Percentiles rank a stretch among this genome's conserved stretches.
Evolutionary conservation across 1,140 invertebrate genomes (phyloP).

Genomic region (Dufourea novaeangliae): DNA sequence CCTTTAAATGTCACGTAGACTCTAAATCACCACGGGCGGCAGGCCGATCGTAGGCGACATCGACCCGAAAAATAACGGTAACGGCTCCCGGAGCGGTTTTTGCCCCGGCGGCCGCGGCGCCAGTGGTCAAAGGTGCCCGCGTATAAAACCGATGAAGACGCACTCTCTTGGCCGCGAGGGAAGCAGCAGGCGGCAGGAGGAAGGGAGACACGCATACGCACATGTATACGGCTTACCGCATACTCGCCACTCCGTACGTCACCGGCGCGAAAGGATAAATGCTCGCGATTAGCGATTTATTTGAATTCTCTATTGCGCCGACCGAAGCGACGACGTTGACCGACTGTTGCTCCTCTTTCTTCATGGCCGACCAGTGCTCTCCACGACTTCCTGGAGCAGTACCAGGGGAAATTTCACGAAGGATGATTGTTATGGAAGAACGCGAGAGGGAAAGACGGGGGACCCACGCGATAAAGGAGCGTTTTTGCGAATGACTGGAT

Average conservation of each 20-base stretch:
- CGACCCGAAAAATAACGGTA: conserved; percentile 44
- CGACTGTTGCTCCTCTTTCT: conserved; percentile 23
- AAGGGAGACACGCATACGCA: conserved; percentile 22
- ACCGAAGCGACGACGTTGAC: conserved; percentile 13
- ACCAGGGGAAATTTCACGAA: background rate
- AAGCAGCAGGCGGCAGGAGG: conserved; percentile 5
- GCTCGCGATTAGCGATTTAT: conserved; percentile 77
- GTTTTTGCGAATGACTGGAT: conserved; percentile 9
- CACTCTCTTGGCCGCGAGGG: conserved; percentile 1
- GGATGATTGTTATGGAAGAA: conserved; percentile 20
- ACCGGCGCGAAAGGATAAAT: conserved; percentile 75
- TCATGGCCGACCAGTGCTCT: conserved; percentile 3
- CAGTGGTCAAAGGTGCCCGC: conserved; percentile 55
- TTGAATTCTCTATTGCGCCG: conserved; percentile 72
- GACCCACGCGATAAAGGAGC: conserved; percentile 15
- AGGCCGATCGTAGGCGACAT: conserved; percentile 4
- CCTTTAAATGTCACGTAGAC: background rate
- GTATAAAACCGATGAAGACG: conserved; percentile 62
- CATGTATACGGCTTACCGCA: conserved; percentile 64
- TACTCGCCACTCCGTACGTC: conserved; percentile 64
- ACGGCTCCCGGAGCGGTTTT: conserved; percentile 24
- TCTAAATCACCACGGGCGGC: background rate
- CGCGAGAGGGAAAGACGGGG: conserved; percentile 21
- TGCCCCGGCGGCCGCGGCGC: conserved; percentile 16
- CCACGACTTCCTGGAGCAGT: conserved; percentile 36